Percentiles rank a stretch among this genome's conserved stretches.
Conservation (phyloP, 2,113 vertebrate genomes). For the Coreoperca whiteheadi region DNA sequence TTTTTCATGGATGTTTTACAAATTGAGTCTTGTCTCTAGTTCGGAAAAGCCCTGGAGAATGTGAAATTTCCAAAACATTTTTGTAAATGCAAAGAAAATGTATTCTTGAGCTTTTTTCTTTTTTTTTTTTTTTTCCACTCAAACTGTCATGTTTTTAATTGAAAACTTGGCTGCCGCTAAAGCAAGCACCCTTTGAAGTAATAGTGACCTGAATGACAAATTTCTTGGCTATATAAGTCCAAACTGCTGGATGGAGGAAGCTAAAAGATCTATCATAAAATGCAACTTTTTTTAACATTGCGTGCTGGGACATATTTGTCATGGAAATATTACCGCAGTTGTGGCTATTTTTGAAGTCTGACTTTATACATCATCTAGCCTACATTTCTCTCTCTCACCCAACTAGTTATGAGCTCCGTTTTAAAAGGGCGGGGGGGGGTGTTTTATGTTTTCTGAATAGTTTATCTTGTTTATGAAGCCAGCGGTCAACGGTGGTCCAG, state of each 20-base stretch:
- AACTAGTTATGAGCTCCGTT: not conserved
- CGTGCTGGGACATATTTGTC: constrained; percentile 26
- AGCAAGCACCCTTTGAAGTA: constrained; percentile 63
- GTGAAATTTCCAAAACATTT: constrained; percentile 8
- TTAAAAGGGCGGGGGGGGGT: no score
- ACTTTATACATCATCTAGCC: not conserved
- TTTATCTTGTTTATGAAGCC: constrained; percentile 10
- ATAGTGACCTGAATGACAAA: constrained; percentile 69
- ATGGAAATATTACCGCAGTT: constrained; percentile 38
- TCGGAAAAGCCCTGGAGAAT: constrained; percentile 38
- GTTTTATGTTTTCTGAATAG: constrained; percentile 13
- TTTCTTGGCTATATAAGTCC: constrained; percentile 58
- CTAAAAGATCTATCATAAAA: constrained; percentile 20
- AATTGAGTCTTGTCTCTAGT: constrained; percentile 17
- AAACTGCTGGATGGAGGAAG: constrained; percentile 32
- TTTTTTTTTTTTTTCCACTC: not conserved
- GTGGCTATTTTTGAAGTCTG: constrained; percentile 22
- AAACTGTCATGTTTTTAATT: constrained; percentile 61
- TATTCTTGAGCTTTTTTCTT: constrained; percentile 29
- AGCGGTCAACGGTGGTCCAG: not conserved
- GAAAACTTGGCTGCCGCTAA: constrained; percentile 54
- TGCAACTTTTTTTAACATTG: constrained; percentile 17
- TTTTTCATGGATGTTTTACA: constrained; percentile 13
- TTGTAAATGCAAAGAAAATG: constrained; percentile 42
- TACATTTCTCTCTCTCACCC: not conserved